Conservation (phyloP, 2,113 vertebrate genomes). For the Cryptomyrus ogoouensis region DNA sequence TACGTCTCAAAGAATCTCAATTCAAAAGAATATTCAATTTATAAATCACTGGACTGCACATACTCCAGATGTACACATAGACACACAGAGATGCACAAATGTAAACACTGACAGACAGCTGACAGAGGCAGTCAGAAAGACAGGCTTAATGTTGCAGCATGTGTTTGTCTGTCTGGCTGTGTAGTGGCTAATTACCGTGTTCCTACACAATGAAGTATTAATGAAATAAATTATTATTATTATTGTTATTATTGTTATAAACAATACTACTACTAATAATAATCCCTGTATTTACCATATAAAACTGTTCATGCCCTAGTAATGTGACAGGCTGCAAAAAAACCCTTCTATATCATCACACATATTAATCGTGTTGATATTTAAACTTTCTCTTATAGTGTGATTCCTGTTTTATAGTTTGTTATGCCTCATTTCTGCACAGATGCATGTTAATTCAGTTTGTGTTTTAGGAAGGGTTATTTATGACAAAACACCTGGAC, state of each 20-base stretch:
- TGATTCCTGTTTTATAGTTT: neutral
- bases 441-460: neutral
- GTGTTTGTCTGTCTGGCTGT: neutral
- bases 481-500: neutral
- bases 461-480: neutral
- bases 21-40: neutral
- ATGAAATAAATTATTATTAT: too few relatives aligned
- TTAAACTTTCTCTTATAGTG: neutral
- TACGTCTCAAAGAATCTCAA: neutral
- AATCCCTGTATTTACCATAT: neutral
- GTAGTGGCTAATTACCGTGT: neutral
- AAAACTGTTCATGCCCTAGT: neutral
- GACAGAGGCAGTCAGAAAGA: neutral
- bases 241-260: neutral
- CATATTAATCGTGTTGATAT: neutral
- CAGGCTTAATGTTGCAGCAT: neutral
- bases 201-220: neutral
- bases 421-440: neutral
- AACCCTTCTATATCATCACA: neutral
- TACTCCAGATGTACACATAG: neutral
- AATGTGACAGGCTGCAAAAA: neutral
- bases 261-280: neutral
- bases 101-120: neutral
- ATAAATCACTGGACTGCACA: neutral
- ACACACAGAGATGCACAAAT: neutral